phyloP scores from a whole-genome alignment of 2,113 vertebrate species.

The Brachyhypopomus gauderio region DNA sequence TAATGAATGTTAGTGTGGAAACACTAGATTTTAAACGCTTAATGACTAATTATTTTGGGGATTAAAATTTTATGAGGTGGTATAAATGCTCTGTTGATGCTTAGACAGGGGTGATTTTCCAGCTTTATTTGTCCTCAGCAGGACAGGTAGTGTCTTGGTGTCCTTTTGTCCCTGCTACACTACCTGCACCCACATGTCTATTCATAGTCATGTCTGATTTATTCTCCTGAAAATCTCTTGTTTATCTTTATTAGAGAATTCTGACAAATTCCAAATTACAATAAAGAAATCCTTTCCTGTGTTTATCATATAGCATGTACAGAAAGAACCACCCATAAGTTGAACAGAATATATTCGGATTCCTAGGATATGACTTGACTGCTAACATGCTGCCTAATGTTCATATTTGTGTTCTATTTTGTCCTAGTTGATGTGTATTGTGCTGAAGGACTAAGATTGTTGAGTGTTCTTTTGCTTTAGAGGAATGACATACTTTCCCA shows the following conservation, averaged over 20 bases:
- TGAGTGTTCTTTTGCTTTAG: slow-evolving; percentile 1
- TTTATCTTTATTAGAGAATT: slow-evolving; percentile 10
- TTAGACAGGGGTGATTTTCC: slow-evolving; percentile 38
- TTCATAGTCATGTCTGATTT: neutral
- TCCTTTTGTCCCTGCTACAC: slow-evolving; percentile 14
- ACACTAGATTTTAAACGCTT: too few species aligned
- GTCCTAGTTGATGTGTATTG: neutral
- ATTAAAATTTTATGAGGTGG: neutral
- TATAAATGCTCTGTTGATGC: neutral
- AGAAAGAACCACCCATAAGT: neutral
- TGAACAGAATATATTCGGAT: neutral
- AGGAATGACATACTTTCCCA: neutral
- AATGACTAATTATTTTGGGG: too few species aligned
- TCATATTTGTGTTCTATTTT: neutral
- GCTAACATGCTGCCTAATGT: neutral
- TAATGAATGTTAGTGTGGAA: neutral
- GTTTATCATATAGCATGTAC: neutral
- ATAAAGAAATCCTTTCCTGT: neutral
- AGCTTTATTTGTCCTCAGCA: slow-evolving; percentile 46
- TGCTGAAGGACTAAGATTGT: slow-evolving; percentile 1
- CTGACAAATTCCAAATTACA: neutral
- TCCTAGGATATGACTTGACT: neutral
- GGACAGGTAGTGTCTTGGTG: slow-evolving; percentile 38
- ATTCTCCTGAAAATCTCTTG: slow-evolving; percentile 9
- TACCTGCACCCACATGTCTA: slow-evolving; percentile 22